phyloP scores from a whole-genome alignment of 2,797 vertebrate species.

The Pseudochirops cupreus region DNA sequence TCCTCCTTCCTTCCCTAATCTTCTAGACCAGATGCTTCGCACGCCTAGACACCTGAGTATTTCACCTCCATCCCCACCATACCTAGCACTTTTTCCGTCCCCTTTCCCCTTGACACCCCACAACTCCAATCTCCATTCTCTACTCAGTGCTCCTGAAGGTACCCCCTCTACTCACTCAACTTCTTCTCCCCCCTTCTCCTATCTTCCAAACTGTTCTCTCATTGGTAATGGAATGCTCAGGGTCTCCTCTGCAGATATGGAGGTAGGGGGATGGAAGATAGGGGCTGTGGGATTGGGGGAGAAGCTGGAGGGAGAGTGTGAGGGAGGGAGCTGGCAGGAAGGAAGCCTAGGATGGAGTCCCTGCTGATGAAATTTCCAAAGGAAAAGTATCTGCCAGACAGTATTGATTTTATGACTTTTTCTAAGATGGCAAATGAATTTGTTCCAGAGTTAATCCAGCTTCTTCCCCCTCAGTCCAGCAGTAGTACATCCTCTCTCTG shows the following conservation, averaged over 20 bases:
- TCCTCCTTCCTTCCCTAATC: background rate
- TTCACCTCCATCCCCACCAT: background rate
- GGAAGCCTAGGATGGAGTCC: background rate
- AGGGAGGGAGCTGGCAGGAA: background rate
- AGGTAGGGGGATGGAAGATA: background rate
- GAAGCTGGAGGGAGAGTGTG: background rate
- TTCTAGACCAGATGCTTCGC: background rate
- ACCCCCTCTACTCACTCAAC: background rate
- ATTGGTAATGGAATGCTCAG: background rate
- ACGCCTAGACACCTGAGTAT: background rate
- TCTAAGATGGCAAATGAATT: background rate
- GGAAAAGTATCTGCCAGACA: background rate
- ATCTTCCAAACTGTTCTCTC: background rate
- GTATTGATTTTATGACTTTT: constrained; percentile 15
- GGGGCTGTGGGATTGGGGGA: background rate
- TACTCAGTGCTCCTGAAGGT: background rate
- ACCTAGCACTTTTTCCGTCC: background rate
- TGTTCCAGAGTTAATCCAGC: background rate
- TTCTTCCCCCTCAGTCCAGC: background rate
- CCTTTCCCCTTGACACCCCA: too few relatives aligned
- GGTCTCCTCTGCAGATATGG: background rate
- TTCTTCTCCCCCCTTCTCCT: background rate
- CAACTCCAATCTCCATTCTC: background rate
- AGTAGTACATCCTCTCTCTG: background rate
- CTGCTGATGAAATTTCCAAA: background rate